Conservation (phyloP, 2,797 vertebrate genomes). For the Pteronotus mesoamericanus region DNA sequence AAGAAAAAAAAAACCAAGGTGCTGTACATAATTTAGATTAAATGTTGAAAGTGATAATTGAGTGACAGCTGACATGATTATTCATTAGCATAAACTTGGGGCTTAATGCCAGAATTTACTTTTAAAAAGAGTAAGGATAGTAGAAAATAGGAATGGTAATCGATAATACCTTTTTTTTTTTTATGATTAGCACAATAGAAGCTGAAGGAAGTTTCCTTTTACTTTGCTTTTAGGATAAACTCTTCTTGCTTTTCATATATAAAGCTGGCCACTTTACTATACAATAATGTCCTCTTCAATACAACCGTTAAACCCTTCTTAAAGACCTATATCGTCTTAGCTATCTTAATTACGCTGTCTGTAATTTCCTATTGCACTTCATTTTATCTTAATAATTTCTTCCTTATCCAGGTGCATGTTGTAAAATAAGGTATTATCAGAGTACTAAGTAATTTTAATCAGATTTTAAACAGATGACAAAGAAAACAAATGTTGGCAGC, state of each 20-base stretch:
- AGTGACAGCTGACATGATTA: constrained; percentile 57
- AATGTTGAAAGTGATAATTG: constrained; percentile 56
- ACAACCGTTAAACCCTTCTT: neutral
- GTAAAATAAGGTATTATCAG: neutral
- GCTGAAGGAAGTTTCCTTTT: neutral
- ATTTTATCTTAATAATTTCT: neutral
- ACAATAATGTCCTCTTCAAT: neutral
- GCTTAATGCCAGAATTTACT: neutral
- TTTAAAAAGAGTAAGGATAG: neutral
- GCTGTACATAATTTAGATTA: constrained; percentile 58
- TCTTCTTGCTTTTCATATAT: neutral
- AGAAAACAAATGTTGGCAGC: neutral
- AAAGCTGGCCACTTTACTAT: neutral
- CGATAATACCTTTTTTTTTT: neutral
- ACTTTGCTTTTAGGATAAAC: neutral
- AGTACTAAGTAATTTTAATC: constrained; percentile 1
- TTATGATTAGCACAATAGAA: neutral
- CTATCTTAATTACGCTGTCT: neutral
- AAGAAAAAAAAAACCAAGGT: constrained; percentile 40
- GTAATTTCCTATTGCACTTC: neutral
- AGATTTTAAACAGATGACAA: neutral
- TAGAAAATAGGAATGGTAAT: neutral
- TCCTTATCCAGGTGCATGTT: neutral
- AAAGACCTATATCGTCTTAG: neutral
- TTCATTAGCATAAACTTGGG: constrained; percentile 23